Conservation (phyloP, 2,797 vertebrate species). For the Tauraco hartlaubi region DNA sequence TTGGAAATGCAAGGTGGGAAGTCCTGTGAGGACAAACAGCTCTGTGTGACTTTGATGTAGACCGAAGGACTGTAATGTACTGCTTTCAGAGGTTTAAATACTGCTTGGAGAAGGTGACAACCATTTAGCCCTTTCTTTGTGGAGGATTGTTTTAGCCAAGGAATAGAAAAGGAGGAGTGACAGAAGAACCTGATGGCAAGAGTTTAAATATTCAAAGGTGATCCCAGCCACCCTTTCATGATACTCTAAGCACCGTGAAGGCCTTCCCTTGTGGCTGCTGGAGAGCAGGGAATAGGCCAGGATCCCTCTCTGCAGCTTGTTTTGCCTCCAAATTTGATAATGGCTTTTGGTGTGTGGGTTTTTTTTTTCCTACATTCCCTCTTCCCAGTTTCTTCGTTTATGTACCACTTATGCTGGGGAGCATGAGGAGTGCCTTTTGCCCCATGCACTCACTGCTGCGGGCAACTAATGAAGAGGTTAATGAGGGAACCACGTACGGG, state of each 20-base stretch:
- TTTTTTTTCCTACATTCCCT: not conserved
- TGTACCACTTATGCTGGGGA: not conserved
- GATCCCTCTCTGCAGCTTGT: not conserved
- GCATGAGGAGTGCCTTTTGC: not conserved
- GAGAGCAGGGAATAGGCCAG: not conserved
- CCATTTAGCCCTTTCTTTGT: not conserved
- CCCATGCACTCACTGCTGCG: not conserved
- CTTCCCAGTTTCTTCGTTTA: not conserved
- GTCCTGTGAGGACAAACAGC: not conserved
- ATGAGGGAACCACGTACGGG: not conserved
- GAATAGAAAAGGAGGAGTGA: not conserved
- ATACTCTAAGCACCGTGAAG: fast-evolving
- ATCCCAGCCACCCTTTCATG: not conserved
- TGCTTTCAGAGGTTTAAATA: not conserved
- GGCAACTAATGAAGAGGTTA: not conserved
- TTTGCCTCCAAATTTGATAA: not conserved
- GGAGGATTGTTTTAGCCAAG: not conserved
- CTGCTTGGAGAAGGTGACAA: not conserved
- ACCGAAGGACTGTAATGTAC: not conserved
- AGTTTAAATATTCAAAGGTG: not conserved
- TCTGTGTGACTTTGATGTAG: not conserved
- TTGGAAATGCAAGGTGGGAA: not conserved
- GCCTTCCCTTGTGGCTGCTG: not conserved
- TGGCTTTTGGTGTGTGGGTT: not conserved
- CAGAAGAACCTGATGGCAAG: not conserved